phyloP scores from a whole-genome alignment of 2,888 invertebrate species.

The Nomada goodeniana region DNA sequence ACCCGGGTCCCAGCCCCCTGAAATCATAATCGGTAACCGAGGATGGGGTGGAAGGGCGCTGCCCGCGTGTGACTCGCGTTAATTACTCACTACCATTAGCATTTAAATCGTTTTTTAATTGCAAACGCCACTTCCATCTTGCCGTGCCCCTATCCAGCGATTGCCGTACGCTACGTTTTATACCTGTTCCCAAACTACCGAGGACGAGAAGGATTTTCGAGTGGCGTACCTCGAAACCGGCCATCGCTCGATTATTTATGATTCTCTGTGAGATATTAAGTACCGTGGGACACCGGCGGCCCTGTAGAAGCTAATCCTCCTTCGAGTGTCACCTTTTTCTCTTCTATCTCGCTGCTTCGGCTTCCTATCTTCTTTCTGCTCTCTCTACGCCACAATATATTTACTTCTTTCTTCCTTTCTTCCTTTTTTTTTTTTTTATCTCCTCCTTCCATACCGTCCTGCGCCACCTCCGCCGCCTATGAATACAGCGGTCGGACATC shows the following conservation, averaged over 20 bases:
- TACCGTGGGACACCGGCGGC: slow-evolving; percentile 76
- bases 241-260: slow-evolving; percentile 79
- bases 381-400: too few species aligned
- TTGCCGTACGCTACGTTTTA: slow-evolving; percentile 20
- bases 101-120: slow-evolving; percentile 80
- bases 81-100: slow-evolving; percentile 77
- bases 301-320: slow-evolving; percentile 70
- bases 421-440: neutral
- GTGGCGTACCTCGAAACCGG: slow-evolving; percentile 74
- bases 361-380: slow-evolving; percentile 1
- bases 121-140: slow-evolving; percentile 68
- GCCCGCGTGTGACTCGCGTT: slow-evolving; percentile 72
- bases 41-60: slow-evolving; percentile 43
- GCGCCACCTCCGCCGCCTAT: neutral
- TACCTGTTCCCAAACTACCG: slow-evolving; percentile 43
- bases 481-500: neutral
- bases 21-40: slow-evolving; percentile 70
- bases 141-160: slow-evolving; percentile 1
- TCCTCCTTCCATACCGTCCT: neutral
- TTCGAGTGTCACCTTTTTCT: slow-evolving; percentile 53
- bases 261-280: slow-evolving; percentile 73
- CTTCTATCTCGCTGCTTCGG: slow-evolving; percentile 27
- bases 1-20: slow-evolving; percentile 45
- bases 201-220: slow-evolving; percentile 60
- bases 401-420: neutral